These are phyloP conservation scores for human (Homo sapiens) DNA, from an alignment of 2,113 vertebrate genomes.

Conservation along the genomic window GRCh38 chr7:78733501-78734000, in stretches of 20 bases:
- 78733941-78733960: neutral
- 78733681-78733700: neutral
- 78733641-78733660: neutral
- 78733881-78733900: neutral
- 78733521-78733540: neutral
- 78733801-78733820: neutral
- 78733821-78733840: neutral
- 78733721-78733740: neutral
- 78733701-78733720: neutral
- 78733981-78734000: neutral
- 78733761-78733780: neutral
- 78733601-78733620: neutral
- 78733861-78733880: neutral
- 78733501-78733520: neutral
- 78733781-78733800: neutral
- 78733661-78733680: neutral
- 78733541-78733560: neutral
- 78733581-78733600: neutral
- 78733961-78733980: constrained; percentile 33
- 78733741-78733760: neutral
- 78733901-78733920: neutral
- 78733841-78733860: neutral
- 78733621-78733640: neutral
- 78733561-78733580: neutral
- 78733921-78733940: neutral